Base-by-base conservation (phyloP, 1,140 invertebrate genomes). In the Nylanderia fulva region DNA sequence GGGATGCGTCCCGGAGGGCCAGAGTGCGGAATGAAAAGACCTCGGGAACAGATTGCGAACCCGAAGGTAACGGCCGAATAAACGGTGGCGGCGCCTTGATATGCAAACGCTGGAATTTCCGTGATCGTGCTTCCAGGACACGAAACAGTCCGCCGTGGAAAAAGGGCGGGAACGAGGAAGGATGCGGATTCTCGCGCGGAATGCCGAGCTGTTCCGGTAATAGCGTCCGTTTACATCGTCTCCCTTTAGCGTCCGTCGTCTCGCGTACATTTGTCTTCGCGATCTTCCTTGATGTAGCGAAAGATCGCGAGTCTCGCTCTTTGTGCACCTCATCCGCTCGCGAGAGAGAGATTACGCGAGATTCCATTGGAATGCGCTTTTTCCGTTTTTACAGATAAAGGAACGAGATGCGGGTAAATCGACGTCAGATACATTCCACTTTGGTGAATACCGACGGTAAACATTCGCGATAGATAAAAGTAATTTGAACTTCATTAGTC, bases 91-190 rank as follows among this genome's bases (percentile, higher is more conserved):
- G 88, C 29, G 71, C 88, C 88, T 90, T 90, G 88, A 90, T 90
- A 90, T 89, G 88, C 87, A 89, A 90, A 90, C 66, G 88, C 39
- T 52, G 88, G 88, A 90, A 90, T 90, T 89, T 87, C 89, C 88
- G 86, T 61, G 85, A 76, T 42, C 52, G 61, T 56, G 58, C 66
- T 77, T 68, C 56, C 58, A 15, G 48, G 61, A 77, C 72, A 69
- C 56, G 42, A 85, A 75, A 74, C 80, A 2, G 82, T n/a, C 11
- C 64, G 76, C 48, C 61, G 60, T 66, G 72, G 76, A 66, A 72
- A 80, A 48, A 48, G 45, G 48, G 64, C 87, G 84, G 71, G 36
- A 77, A 24, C 36, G 54, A 36, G 52, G 21, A 42, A 75, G 52
- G 27, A 27, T 21, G 56, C 63, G n/a, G n/a, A 72, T 66, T 63